Percentiles rank a stretch among this genome's conserved stretches.
These are phyloP conservation scores for Actias luna DNA, from an alignment of 2,888 invertebrate species.

Conservation along the genomic window DNA sequence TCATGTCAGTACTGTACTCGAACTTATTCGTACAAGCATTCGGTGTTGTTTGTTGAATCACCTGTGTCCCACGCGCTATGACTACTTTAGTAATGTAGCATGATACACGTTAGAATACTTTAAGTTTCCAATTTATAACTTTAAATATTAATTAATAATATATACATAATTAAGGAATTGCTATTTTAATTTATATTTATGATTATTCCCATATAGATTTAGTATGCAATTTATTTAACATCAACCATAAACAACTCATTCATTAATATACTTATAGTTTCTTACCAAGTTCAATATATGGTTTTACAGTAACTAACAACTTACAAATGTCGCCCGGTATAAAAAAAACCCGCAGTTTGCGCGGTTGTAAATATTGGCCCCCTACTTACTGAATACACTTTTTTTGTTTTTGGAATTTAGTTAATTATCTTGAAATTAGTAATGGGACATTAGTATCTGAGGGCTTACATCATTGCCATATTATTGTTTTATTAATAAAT, in stretches of 20 bases:
- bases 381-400: background rate
- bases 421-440: background rate
- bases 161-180: background rate
- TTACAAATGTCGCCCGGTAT: no score
- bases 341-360: no score
- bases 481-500: background rate
- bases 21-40: background rate
- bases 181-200: slow-evolving; percentile 5
- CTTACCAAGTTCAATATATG: background rate
- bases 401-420: background rate
- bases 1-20: background rate
- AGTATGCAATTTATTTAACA: background rate
- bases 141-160: slow-evolving; percentile 1
- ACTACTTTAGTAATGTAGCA: background rate
- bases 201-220: background rate
- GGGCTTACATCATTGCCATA: background rate
- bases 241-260: background rate
- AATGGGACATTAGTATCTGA: background rate
- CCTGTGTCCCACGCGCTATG: background rate
- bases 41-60: background rate
- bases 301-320: background rate
- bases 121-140: background rate
- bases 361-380: background rate
- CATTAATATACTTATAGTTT: background rate
- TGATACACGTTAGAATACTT: background rate